These are phyloP conservation scores for Bruchidius siliquastri DNA, from an alignment of 2,888 invertebrate genomes.

Conservation along the genomic window DNA sequence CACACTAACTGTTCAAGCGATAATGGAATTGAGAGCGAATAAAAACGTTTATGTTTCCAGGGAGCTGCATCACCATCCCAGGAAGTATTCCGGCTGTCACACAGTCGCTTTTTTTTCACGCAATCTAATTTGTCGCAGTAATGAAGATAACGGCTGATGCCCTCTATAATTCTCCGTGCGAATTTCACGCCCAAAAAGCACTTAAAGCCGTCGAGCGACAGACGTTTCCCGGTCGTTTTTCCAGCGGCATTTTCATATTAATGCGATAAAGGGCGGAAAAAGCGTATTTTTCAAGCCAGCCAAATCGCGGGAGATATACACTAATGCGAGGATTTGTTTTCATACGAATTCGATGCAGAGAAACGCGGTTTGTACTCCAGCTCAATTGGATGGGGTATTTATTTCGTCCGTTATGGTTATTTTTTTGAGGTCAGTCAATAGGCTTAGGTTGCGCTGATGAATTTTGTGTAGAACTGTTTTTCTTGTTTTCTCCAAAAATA, in stretches of 20 bases:
- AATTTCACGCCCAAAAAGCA: not conserved
- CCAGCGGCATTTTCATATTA: not conserved
- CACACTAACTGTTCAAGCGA: too few species aligned
- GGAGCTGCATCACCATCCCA: not conserved
- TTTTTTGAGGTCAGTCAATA: too few species aligned
- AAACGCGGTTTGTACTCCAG: not conserved
- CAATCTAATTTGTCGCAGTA: not conserved
- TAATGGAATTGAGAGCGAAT: not conserved
- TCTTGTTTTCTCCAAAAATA: too few species aligned
- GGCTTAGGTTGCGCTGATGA: too few species aligned
- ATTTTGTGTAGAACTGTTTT: too few species aligned
- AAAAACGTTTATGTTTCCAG: not conserved
- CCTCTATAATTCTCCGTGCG: not conserved
- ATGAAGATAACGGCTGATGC: not conserved
- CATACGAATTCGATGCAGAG: not conserved
- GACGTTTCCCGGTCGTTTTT: not conserved
- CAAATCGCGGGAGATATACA: not conserved
- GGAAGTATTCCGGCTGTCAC: not conserved
- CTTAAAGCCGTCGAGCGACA: not conserved
- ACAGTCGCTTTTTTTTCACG: not conserved
- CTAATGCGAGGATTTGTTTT: not conserved
- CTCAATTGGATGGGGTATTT: not conserved
- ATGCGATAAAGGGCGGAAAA: not conserved
- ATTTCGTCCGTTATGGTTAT: too few species aligned
- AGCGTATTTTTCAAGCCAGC: not conserved